Evolutionary conservation across 2,797 vertebrate genomes (phyloP).

Genomic region (Neostethus bicornis): DNA sequence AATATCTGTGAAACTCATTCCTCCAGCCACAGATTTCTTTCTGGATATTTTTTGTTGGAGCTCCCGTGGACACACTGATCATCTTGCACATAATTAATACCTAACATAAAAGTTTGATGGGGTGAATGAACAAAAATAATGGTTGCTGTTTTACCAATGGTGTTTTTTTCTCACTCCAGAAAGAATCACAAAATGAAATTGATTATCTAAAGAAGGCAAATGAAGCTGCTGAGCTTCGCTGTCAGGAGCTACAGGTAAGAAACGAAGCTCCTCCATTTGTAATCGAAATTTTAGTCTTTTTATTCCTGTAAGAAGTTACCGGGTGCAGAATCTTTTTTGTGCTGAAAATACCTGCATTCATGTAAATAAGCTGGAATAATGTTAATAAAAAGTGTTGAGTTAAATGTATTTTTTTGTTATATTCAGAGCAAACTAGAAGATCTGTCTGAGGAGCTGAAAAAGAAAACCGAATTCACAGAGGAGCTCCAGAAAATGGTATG

Average conservation of each 20-base stretch:
- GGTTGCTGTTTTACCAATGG: too few species aligned
- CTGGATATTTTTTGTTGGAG: too few species aligned
- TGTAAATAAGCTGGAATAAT: too few species aligned
- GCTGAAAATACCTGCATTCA: too few species aligned
- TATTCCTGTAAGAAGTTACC: too few species aligned
- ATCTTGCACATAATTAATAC: too few species aligned
- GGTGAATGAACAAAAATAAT: too few species aligned
- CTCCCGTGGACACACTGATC: neutral
- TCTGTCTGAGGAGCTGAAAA: constrained; percentile 64
- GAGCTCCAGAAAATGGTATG: constrained; percentile 75
- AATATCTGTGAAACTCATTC: too few species aligned
- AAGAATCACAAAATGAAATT: constrained; percentile 84
- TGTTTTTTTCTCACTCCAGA: constrained; percentile 63
- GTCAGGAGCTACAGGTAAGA: constrained; percentile 86
- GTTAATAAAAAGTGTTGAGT: too few species aligned
- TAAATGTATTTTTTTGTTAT: neutral
- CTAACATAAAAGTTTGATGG: too few species aligned
- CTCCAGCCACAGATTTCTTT: too few species aligned
- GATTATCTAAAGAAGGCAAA: constrained; percentile 78
- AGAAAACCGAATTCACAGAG: constrained; percentile 57
- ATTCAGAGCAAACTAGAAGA: constrained; percentile 64
- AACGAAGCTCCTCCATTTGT: neutral
- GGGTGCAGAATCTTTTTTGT: too few species aligned
- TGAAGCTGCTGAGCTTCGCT: constrained; percentile 78
- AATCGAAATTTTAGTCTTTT: neutral